Evolutionary conservation across 2,888 invertebrate genomes (phyloP), one percentile per base, ranked within the genome.

Genomic region (Ormyrus nitidulus): DNA sequence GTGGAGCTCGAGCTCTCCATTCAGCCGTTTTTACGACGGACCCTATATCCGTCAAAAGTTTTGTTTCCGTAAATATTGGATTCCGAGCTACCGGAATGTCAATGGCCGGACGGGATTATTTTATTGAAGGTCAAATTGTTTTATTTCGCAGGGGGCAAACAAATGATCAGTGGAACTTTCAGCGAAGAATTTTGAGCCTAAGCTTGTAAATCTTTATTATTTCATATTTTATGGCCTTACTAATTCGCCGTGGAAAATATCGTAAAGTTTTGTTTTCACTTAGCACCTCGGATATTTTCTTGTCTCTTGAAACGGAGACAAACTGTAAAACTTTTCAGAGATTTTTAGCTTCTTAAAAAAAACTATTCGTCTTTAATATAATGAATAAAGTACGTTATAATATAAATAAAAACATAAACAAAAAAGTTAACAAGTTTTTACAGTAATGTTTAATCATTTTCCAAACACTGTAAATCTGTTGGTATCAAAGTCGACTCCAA

Each of bases 231-330:
- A 72, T 6, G 72, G 46, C 0, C 72, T 62, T 62, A 8, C 72
- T 72, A 72, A 72, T 44, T 44, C 44, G 53, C 62, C 62, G 51
- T 62, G 53, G 34, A 62, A 72, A 72, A 72, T 62, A 72, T 72
- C 61, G 53, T 72, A 72, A 72, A 72, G 13, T 72, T 62, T 19
- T 19, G 19, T 19, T 19, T 19, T 19, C 19, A 19, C 19, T 19
- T 19, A 19, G 19, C 19, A 19, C 19, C 19, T 19, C 19, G 19
- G 19, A 19, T 19, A 0, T 19, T 19, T 19, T 19, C 19, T 19
- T 19, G 19, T 19, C 19, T 2, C 19, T 19, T 19, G 19, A 19
- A 19, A 19, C 19, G 19, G 19, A 19, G 19, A 19, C 19, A 19
- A 19, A 19, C 19, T 19, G 19, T 19, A 1, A 19, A 19, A 19